Conservation (phyloP, 30 jellyfish, hydroid and myxozoan species). For the Aurelia coerulea region DNA sequence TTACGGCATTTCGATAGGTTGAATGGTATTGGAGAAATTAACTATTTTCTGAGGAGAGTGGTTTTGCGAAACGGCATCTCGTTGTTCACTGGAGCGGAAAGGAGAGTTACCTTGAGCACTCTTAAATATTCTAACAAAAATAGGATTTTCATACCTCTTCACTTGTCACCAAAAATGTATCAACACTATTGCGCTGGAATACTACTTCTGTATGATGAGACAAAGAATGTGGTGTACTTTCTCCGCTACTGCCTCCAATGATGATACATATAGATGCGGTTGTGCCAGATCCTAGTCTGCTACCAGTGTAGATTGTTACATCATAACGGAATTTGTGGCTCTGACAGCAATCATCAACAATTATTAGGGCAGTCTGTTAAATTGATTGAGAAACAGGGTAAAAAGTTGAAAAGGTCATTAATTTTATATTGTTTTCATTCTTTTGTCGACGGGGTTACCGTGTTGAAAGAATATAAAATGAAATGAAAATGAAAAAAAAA, state of each 20-base stretch:
- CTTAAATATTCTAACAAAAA: too few species aligned
- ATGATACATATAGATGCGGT: conserved; percentile 64
- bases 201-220: conserved; percentile 13
- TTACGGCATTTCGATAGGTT: too few species aligned
- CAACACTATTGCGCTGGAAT: conserved; percentile 72
- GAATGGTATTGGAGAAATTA: too few species aligned
- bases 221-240: conserved; percentile 58
- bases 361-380: conserved; percentile 32
- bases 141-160: conserved; percentile 2
- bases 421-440: background rate
- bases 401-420: background rate
- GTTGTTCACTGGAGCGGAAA: too few species aligned
- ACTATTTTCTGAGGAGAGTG: too few species aligned
- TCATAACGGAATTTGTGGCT: background rate
- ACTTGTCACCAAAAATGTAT: conserved; percentile 52
- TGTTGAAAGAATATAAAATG: too few species aligned
- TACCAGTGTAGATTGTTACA: too few species aligned
- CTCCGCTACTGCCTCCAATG: conserved; percentile 62
- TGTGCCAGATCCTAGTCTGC: conserved; percentile 86
- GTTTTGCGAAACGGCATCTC: too few species aligned
- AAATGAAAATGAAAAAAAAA: too few species aligned
- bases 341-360: conserved; percentile 39
- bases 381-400: background rate
- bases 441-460: too few species aligned
- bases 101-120: too few species aligned